Base-by-base conservation (phyloP, 2,113 vertebrate genomes). In the Diadophis punctatus region DNA sequence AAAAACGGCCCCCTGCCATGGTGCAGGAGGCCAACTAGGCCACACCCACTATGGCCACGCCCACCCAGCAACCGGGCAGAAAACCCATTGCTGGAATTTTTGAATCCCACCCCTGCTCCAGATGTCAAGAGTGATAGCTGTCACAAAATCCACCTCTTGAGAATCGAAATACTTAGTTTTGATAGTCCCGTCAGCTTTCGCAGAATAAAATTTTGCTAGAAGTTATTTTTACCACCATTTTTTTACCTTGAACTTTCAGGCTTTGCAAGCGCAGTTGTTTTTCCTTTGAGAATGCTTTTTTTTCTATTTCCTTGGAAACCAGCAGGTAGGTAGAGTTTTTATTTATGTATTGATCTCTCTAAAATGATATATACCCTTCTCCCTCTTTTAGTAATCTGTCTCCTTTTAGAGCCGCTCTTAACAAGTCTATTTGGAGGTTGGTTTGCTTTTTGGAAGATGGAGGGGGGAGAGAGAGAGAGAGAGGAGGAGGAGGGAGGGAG, bases 371-470 rank as follows among this genome's bases (percentile, higher is more conserved):
- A 87, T n/a, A 52, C 18, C 16, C 49, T n/a, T n/a, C 48, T n/a
- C 85, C 23, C 46, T 30, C 46, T 68, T 34, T 1, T 46, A n/a
- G 46, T n/a, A 10, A 27, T 30, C 14, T 1, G 9, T 43, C 27
- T 48, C 39, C 23, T 23, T 46, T 46, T 60, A 43, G 56, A 48
- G 5, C 18, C 1, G 16, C 46, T 90, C 25, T 30, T 20, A 49
- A 68, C 58, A 49, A 90, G 1, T 23, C 0, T 2, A 60, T 92
- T 86, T 23, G 68, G 87, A 80, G 87, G 48, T 6, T 90, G 87
- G n/a, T 95, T 74, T 14, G 18, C 53, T 4, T 94, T 95, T 96
- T 93, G 49, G 95, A 94, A 96, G 94, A 95, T 93, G 53, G 25
- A 68, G 93, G 91, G 74, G 93, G 96, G 90, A 94, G 91, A 94